Percentiles rank a stretch among this genome's conserved stretches.
phyloP scores from a whole-genome alignment of 92 coral and sea anemone genomes.

The Phymanthus crucifer region DNA sequence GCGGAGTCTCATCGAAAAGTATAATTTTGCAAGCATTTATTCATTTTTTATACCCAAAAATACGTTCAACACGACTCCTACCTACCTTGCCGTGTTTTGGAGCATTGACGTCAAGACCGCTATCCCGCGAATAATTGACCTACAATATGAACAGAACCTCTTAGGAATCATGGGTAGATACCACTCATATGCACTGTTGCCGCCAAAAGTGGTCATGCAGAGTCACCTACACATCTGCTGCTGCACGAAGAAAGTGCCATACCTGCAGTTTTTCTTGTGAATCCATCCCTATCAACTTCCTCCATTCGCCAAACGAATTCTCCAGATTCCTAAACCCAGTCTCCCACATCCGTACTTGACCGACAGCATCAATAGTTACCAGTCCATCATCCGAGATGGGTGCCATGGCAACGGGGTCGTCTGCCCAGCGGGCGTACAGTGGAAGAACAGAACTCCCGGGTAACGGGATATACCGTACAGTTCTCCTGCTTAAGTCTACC shows the following conservation, averaged over 20 bases:
- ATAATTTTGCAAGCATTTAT: neutral
- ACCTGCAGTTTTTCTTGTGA: constrained; percentile 85
- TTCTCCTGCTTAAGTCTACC: constrained; percentile 72
- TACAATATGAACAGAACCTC: neutral
- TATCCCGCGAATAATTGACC: constrained; percentile 83
- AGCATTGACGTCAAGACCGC: constrained; percentile 79
- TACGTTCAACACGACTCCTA: neutral
- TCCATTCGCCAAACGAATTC: constrained; percentile 88
- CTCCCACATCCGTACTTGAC: constrained; percentile 94
- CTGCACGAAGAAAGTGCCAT: neutral
- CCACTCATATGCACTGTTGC: neutral
- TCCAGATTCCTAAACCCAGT: constrained; percentile 83
- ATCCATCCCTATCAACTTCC: constrained; percentile 82
- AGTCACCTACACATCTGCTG: too few species aligned
- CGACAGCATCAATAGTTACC: constrained; percentile 83
- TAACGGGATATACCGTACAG: constrained; percentile 74
- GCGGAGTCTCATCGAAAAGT: neutral
- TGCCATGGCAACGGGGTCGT: constrained; percentile 74
- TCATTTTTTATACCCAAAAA: neutral
- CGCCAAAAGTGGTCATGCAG: too few species aligned
- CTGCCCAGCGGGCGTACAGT: constrained; percentile 72
- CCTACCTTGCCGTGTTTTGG: constrained; percentile 97
- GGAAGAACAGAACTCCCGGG: constrained; percentile 66
- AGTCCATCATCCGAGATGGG: constrained; percentile 81
- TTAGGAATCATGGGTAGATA: neutral